Evolutionary conservation across 2,797 vertebrate species (phyloP).

Genomic region (Gymnoscopelus microlampas): DNA sequence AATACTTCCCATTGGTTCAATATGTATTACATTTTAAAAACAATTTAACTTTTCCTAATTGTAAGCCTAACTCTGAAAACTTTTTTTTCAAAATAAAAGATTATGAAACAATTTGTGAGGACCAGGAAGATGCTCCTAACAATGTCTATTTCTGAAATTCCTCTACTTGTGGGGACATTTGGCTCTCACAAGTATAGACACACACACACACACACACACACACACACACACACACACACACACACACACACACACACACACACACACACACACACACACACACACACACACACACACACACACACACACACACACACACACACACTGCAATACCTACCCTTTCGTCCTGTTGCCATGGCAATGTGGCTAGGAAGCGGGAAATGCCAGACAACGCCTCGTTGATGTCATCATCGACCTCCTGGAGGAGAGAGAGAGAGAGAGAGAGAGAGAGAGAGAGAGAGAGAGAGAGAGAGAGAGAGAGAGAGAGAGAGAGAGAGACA

Average conservation of each 20-base stretch:
- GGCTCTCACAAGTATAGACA: background rate
- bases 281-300: background rate
- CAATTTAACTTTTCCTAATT: no score
- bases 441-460: constrained; percentile 10
- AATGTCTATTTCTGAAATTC: background rate
- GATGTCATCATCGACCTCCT: constrained; percentile 59
- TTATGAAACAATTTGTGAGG: no score
- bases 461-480: constrained; percentile 10
- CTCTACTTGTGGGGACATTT: background rate
- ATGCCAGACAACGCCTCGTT: constrained; percentile 17
- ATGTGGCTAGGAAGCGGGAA: constrained; percentile 35
- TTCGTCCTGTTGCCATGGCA: constrained; percentile 71
- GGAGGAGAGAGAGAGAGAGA: constrained; percentile 14
- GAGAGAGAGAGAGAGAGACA: no score
- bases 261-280: background rate
- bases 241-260: background rate
- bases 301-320: background rate
- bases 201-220: constrained; percentile 1
- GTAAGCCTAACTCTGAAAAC: no score
- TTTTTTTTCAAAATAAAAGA: no score
- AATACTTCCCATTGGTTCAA: no score
- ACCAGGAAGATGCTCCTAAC: background rate
- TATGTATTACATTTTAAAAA: no score
- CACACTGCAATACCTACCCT: constrained; percentile 49
- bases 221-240: no score